A percentile compares a stretch with the other conserved stretches of the same genome.
These are phyloP conservation scores for Raphicerus campestris DNA, from an alignment of 2,113 vertebrate genomes.

Conservation along the genomic window DNA sequence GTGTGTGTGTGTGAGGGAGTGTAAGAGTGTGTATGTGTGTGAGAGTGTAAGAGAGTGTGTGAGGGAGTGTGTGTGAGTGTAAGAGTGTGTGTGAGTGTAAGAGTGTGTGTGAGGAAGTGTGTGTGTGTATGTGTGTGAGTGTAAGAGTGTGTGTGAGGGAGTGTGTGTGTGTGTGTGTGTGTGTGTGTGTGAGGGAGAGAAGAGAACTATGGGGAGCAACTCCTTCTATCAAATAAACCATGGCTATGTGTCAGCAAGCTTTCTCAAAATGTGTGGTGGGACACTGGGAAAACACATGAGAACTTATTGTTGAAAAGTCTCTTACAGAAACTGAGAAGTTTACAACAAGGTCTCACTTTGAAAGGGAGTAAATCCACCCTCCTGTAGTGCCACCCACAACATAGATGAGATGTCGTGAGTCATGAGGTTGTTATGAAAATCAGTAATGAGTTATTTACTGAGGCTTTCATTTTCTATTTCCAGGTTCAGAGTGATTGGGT, in stretches of 20 bases:
- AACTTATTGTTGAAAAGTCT: not conserved
- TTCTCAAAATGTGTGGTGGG: not conserved
- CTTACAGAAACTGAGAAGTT: not conserved
- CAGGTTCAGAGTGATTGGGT: not conserved
- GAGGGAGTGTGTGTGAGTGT: too few species aligned
- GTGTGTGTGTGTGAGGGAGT: not conserved
- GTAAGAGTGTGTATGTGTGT: not conserved
- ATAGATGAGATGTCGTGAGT: rapidly evolving
- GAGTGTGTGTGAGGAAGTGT: too few species aligned
- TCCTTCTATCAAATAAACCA: too few species aligned
- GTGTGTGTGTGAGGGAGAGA: too few species aligned
- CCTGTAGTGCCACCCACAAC: not conserved
- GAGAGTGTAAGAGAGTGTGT: too few species aligned
- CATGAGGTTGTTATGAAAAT: not conserved
- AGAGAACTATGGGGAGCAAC: too few species aligned
- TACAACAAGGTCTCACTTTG: not conserved
- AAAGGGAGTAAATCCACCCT: not conserved
- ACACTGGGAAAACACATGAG: not conserved
- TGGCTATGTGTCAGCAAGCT: not conserved
- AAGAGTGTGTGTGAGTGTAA: too few species aligned
- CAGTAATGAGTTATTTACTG: not conserved
- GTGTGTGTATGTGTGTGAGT: too few species aligned
- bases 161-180: too few species aligned
- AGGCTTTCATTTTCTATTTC: not conserved
- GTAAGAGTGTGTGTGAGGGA: too few species aligned